phyloP scores from a whole-genome alignment of 2,797 vertebrate species.

The Hippopotamyrus pictus region DNA sequence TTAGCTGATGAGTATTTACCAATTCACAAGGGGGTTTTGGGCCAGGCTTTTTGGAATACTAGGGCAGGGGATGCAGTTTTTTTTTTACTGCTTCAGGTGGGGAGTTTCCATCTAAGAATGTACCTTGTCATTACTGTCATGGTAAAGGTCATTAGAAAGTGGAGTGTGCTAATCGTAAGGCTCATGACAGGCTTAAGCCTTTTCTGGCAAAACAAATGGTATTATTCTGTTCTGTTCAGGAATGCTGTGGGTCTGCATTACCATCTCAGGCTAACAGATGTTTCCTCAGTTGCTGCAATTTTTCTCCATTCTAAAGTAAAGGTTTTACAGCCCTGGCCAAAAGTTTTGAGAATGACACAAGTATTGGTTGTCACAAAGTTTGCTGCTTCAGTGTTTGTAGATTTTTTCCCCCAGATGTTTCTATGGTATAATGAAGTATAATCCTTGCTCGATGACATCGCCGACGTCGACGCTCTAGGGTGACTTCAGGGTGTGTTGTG shows the following conservation, averaged over 20 bases:
- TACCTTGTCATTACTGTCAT: background rate
- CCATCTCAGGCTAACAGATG: background rate
- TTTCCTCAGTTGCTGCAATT: background rate
- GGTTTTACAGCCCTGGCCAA: background rate
- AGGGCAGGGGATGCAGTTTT: background rate
- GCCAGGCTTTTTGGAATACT: background rate
- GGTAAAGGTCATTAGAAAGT: background rate
- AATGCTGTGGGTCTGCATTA: background rate
- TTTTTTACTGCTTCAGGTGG: background rate
- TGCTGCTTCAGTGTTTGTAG: no score
- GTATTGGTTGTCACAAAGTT: no score
- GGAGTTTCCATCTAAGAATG: background rate
- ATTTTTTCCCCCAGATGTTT: no score
- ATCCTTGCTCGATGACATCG: no score
- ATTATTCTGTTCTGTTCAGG: background rate
- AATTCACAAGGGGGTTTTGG: background rate
- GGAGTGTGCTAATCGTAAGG: background rate
- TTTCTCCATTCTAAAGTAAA: background rate
- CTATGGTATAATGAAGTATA: no score
- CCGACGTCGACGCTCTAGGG: no score
- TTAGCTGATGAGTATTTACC: background rate
- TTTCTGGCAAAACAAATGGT: background rate
- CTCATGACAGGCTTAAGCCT: background rate
- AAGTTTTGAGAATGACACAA: no score
- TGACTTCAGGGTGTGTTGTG: no score